Evolutionary conservation across 1,140 invertebrate species (phyloP).

Genomic region (Orchestia grillus): DNA sequence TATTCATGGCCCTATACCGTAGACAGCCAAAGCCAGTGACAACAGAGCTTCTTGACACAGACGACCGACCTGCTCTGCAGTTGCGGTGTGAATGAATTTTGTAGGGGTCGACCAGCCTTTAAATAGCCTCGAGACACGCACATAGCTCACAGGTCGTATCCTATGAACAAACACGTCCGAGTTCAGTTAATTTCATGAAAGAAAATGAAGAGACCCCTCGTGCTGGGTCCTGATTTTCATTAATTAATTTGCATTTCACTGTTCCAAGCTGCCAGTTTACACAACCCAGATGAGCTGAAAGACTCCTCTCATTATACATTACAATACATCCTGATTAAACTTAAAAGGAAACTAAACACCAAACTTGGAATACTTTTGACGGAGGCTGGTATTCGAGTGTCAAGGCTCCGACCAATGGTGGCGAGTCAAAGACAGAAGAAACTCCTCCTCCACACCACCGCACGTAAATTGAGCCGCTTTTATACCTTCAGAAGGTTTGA

Average conservation of each 20-base stretch:
- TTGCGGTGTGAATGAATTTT: not conserved
- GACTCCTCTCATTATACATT: not conserved
- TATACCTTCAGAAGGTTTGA: not conserved
- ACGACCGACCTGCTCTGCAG: not conserved
- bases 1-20: not conserved
- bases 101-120: not conserved
- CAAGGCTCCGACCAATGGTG: not conserved
- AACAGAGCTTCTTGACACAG: not conserved
- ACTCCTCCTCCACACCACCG: not conserved
- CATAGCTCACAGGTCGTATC: not conserved
- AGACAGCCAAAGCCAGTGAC: not conserved
- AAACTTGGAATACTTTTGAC: not conserved
- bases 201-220: not conserved
- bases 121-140: not conserved
- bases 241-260: not conserved
- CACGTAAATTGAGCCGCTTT: not conserved
- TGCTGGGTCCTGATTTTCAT: not conserved
- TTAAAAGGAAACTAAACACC: not conserved
- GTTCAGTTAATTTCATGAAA: not conserved
- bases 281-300: not conserved
- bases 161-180: not conserved
- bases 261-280: not conserved
- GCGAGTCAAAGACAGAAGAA: not conserved
- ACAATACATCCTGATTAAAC: not conserved
- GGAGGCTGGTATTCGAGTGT: not conserved